Base-by-base conservation (phyloP, 1,140 invertebrate species). In the Ostrea denselamellosa region DNA sequence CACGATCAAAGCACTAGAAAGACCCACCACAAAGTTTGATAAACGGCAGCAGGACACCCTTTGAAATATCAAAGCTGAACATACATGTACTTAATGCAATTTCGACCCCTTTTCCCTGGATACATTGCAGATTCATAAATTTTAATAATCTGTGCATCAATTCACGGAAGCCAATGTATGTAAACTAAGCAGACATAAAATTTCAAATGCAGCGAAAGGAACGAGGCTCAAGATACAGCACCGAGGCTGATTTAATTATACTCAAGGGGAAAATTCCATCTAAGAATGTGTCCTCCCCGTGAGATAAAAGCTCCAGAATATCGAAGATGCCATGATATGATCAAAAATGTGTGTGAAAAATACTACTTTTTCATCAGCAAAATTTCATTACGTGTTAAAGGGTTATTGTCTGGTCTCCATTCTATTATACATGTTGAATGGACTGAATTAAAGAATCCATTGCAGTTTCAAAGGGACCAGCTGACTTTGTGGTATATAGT, bases 191-290 rank as follows among this genome's bases (percentile, higher is more conserved):
- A 77, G 68, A 10, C 68, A 25, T 77, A 77, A 77, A 77, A 77
- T 77, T 77, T 77, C 28, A 77, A 77, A 77, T 77, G 68, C 68
- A 77, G 68, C 28, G 68, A 77, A 62, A 77, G 68, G 68, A 25
- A 77, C 68, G 68, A 77, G 28, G 28, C 65, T 28, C 68, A 14
- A 77, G 68, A 77, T 77, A 77, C 28, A 77, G 68, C 68, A 77
- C 68, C 22, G 28, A 28, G 12, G 28, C 68, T 77, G 68, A 77
- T 22, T 77, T 77, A 77, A 77, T 77, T 77, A 77, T 28, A 77
- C 68, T 77, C 68, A 77, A 34, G 68, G 68, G 68, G 28, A 19
- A 77, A 77, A 71, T 22, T 25, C 22, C 25, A 22, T 71, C 65
- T 71, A 12, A 71, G 65, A 71, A 28, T 77, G 9, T 34, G 25